Percentiles rank a stretch among this genome's conserved stretches.
Conservation (phyloP, 92 coral and sea anemone genomes). For the Epizoanthus stellaris region DNA sequence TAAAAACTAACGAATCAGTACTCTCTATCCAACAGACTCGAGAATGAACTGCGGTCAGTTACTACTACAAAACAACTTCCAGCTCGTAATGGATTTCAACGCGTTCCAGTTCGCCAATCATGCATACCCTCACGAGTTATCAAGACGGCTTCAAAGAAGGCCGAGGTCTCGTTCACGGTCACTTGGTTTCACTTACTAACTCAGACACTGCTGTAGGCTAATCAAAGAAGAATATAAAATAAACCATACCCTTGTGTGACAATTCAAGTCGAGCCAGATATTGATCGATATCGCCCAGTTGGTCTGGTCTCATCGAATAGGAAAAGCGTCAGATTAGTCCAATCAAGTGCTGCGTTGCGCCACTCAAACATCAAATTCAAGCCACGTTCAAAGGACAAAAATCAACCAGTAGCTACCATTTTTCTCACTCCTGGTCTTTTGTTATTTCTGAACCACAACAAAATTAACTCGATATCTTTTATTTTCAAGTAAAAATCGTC, state of each 20-base stretch:
- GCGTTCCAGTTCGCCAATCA: background rate
- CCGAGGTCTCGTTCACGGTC: background rate
- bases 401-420: background rate
- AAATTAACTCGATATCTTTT: background rate
- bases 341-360: background rate
- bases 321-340: background rate
- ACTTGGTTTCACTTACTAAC: background rate
- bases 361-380: background rate
- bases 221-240: no score
- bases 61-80: background rate
- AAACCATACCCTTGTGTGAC: background rate
- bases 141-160: background rate
- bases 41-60: background rate
- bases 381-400: background rate
- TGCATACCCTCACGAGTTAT: background rate
- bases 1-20: background rate
- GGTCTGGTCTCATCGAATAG: background rate
- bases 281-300: background rate
- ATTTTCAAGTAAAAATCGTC: background rate
- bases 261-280: background rate
- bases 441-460: background rate
- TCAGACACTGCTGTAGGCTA: background rate
- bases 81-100: background rate
- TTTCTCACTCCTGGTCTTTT: background rate
- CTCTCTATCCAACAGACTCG: conserved; percentile 4